phyloP scores from a whole-genome alignment of 2,888 invertebrate species.

The Nudaria mundana region DNA sequence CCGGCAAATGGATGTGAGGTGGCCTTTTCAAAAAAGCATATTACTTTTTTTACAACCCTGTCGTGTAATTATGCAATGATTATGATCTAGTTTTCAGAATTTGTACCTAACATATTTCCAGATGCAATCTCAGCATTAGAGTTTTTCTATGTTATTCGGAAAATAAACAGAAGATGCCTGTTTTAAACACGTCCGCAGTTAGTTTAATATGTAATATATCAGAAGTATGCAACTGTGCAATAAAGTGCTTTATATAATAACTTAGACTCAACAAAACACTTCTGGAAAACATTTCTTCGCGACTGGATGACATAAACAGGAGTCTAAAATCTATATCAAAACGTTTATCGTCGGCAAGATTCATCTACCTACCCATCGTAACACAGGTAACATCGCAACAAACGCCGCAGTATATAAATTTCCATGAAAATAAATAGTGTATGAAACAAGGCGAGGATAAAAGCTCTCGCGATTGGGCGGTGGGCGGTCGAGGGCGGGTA shows the following conservation, averaged over 20 bases:
- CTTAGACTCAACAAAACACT: constrained; percentile 31
- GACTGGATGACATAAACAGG: constrained; percentile 28
- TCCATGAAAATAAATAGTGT: constrained; percentile 54
- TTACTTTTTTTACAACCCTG: no score
- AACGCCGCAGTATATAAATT: constrained; percentile 55
- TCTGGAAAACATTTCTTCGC: constrained; percentile 27
- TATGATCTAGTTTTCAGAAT: no score
- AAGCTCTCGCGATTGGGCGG: constrained; percentile 54
- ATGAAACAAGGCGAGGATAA: constrained; percentile 31
- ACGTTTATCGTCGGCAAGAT: constrained; percentile 40
- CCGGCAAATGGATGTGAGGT: no score
- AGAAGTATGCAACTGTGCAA: constrained; percentile 13
- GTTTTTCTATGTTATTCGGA: background rate
- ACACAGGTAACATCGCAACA: constrained; percentile 42
- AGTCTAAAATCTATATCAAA: constrained; percentile 40
- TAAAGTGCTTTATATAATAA: constrained; percentile 23
- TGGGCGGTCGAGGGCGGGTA: constrained; percentile 53
- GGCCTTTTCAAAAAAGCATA: no score
- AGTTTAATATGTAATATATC: constrained; percentile 8
- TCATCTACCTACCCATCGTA: constrained; percentile 24
- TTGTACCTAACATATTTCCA: no score
- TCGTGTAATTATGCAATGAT: no score
- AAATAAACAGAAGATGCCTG: constrained; percentile 4
- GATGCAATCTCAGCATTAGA: background rate
- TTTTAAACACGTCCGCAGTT: constrained; percentile 8